Evolutionary conservation across 2,113 vertebrate genomes (phyloP).

Genomic region (Plecotus auritus): DNA sequence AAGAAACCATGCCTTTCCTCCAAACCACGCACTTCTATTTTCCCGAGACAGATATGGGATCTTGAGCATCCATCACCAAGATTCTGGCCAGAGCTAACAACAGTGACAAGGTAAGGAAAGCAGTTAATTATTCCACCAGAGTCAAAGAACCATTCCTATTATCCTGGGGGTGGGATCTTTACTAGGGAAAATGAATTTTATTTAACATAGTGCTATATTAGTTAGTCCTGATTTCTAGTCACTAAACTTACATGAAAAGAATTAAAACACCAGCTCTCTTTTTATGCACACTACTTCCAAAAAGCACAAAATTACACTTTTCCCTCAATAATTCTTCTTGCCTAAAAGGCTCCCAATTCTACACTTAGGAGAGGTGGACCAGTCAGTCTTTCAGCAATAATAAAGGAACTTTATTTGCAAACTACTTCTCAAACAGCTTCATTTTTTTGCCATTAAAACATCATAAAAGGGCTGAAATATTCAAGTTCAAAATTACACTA

Average conservation of each 20-base stretch:
- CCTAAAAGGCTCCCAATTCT: constrained; percentile 49
- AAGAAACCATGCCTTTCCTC: neutral
- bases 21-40: neutral
- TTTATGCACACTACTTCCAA: neutral
- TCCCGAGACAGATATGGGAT: neutral
- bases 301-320: constrained; percentile 8
- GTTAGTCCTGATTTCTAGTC: neutral
- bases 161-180: neutral
- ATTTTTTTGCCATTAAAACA: constrained; percentile 59
- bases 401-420: constrained; percentile 67
- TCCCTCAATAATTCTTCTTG: neutral
- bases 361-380: constrained; percentile 28
- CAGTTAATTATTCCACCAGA: neutral
- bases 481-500: constrained; percentile 49
- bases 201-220: neutral
- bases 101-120: neutral
- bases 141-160: neutral
- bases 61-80: neutral
- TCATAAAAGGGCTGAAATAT: constrained; percentile 34
- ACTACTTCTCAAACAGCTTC: constrained; percentile 56
- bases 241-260: neutral
- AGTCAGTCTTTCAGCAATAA: constrained; percentile 68
- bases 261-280: constrained; percentile 40
- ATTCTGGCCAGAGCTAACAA: neutral
- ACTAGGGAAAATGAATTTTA: neutral